Evolutionary conservation across 2,888 invertebrate species (phyloP), one percentile per base, ranked within the genome.

Genomic region (Tenodera sinensis): DNA sequence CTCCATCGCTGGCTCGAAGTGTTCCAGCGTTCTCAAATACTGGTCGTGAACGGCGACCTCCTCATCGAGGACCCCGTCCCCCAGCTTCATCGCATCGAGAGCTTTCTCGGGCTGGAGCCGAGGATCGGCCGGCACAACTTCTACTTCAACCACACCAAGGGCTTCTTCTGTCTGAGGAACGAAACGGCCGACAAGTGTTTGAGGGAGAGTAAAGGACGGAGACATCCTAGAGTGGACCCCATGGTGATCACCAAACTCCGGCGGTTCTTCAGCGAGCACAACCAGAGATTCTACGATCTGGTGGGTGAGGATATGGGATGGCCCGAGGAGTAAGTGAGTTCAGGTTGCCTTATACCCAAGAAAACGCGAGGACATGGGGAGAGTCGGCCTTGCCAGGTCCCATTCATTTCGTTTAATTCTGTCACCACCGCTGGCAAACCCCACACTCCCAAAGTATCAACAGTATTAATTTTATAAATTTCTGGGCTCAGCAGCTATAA

Each of bases 121-220:
- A 94, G 95, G 87, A 96, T 98, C 91, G 96, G 96, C 89, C 95
- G 96, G 92, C 97, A 97, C 93, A 98, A 98, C 93, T 98, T 99
- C 93, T 98, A 98, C 94, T 99, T 98, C 94, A 99, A 99, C 94
- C 97, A 97, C 94, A 98, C 98, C 27, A 98, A 99, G 93, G 98
- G 99, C 90, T 98, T 99, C 94, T 99, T 97, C 94, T 99, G 99
- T 93, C 91, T 92, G 85, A 91, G 93, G 34, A 93, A 93, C 91
- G 93, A 93, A 42, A 93, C 92, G 85, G 92, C 91, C 94, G 97
- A 92, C 96, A 98, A 93, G 97, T 97, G 93, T 96, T 96, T 91
- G 96, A 97, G 91, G 95, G 98, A 95, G 95, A 98, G 94, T 96
- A 99, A 95, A 94, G 99, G 94, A 93, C 96, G 93, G 95, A 97